A percentile compares a stretch with the other conserved stretches of the same genome.
Conservation (phyloP, 2,888 invertebrate species). For the Drosophila siamana region DNA sequence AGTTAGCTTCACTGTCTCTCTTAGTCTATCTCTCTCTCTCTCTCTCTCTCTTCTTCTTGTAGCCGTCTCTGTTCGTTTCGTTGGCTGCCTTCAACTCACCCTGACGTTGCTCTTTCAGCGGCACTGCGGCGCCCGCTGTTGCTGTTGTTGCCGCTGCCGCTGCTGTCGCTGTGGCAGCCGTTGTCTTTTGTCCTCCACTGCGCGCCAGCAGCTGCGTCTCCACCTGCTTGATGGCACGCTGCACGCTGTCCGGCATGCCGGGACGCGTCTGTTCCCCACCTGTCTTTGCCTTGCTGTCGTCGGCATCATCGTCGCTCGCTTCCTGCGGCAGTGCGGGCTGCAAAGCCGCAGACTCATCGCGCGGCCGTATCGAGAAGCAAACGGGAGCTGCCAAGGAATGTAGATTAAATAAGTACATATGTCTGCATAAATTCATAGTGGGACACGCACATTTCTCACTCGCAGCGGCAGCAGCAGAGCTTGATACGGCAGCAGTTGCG, state of each 20-base stretch:
- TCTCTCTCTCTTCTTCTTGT: background rate
- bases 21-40: background rate
- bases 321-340: slow-evolving; percentile 92
- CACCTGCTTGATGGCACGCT: slow-evolving; percentile 84
- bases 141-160: slow-evolving; percentile 1
- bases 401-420: background rate
- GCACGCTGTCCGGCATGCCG: slow-evolving; percentile 82
- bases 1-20: slow-evolving; percentile 3
- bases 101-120: slow-evolving; percentile 66
- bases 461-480: slow-evolving; percentile 1
- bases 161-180: slow-evolving; percentile 33
- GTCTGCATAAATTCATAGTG: too few species aligned
- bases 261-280: slow-evolving; percentile 45
- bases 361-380: slow-evolving; percentile 93
- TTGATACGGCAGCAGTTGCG: background rate
- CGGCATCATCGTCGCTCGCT: slow-evolving; percentile 88
- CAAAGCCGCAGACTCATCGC: slow-evolving; percentile 89
- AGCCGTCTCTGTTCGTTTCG: background rate
- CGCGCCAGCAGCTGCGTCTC: slow-evolving; percentile 83
- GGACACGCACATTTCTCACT: slow-evolving; percentile 46
- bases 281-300: slow-evolving; percentile 42
- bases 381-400: slow-evolving; percentile 87
- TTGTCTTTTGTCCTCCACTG: slow-evolving; percentile 49
- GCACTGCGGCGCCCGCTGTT: background rate
- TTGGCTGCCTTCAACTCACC: slow-evolving; percentile 39